These are phyloP conservation scores for Glyptemys insculpta DNA, from an alignment of 2,797 vertebrate species.

Conservation along the genomic window DNA sequence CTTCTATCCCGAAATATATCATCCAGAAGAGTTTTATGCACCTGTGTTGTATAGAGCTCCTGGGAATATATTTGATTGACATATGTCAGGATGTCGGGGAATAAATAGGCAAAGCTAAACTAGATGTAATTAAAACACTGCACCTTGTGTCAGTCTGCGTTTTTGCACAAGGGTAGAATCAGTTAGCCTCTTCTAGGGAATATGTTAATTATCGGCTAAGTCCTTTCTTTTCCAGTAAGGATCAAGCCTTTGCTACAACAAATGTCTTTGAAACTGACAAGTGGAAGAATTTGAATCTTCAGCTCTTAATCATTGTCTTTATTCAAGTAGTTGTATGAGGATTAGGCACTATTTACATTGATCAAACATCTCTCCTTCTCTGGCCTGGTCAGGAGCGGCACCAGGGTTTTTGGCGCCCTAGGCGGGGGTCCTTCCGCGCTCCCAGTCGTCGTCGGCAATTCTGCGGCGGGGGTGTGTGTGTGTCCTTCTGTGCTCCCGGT, in stretches of 20 bases:
- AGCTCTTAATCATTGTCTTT: constrained; percentile 10
- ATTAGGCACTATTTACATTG: not conserved
- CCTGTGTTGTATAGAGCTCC: not conserved
- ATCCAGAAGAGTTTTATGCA: not conserved
- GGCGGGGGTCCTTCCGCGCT: no score
- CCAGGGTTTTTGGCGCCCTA: no score
- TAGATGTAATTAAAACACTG: constrained; percentile 8
- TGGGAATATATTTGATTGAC: constrained; percentile 6
- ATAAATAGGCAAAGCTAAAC: constrained; percentile 11
- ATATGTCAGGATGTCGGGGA: not conserved
- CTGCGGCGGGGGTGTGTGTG: no score
- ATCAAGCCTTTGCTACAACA: not conserved
- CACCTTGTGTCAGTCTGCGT: constrained; percentile 11
- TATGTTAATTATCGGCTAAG: constrained; percentile 19
- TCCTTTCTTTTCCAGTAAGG: not conserved
- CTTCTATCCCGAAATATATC: constrained; percentile 4
- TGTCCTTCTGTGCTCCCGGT: no score
- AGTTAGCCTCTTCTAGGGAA: constrained; percentile 7
- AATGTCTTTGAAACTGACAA: not conserved
- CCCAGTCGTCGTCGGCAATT: no score
- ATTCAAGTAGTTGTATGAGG: not conserved
- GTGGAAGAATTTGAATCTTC: not conserved
- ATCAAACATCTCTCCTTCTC: not conserved
- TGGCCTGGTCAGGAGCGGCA: no score
- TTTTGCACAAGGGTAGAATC: constrained; percentile 7